Conservation (phyloP, 2,888 invertebrate genomes). For the Ectemnius cavifrons region DNA sequence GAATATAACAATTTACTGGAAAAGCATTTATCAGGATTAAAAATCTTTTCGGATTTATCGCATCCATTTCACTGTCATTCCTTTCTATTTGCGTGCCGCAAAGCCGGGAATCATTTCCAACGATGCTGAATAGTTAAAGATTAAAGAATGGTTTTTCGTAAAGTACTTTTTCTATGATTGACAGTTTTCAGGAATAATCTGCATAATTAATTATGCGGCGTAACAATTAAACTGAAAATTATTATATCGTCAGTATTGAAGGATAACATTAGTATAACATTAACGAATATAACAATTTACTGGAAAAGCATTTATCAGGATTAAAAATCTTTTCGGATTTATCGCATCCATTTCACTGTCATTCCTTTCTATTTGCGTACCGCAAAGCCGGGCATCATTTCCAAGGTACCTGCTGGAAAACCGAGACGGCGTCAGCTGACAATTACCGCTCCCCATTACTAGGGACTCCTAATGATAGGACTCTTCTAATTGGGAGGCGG, state of each 20-base stretch:
- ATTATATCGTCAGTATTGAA: too few species aligned
- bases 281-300: too few species aligned
- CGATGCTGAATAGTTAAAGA: too few species aligned
- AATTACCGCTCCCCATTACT: conserved; percentile 55
- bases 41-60: background rate
- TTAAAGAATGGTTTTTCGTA: too few species aligned
- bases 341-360: background rate
- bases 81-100: background rate
- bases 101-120: background rate
- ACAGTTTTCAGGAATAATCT: too few species aligned
- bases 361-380: background rate
- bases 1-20: too few species aligned
- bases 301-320: too few species aligned
- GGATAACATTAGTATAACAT: too few species aligned
- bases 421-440: conserved; percentile 35
- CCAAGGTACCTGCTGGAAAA: conserved; percentile 14
- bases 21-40: too few species aligned
- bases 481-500: conserved; percentile 49
- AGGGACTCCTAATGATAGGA: conserved; percentile 44
- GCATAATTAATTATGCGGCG: too few species aligned
- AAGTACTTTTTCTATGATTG: too few species aligned
- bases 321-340: background rate
- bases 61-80: background rate
- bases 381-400: background rate
- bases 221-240: too few species aligned